phyloP scores from a whole-genome alignment of 1,140 invertebrate genomes.

The Diorhabda carinulata region DNA sequence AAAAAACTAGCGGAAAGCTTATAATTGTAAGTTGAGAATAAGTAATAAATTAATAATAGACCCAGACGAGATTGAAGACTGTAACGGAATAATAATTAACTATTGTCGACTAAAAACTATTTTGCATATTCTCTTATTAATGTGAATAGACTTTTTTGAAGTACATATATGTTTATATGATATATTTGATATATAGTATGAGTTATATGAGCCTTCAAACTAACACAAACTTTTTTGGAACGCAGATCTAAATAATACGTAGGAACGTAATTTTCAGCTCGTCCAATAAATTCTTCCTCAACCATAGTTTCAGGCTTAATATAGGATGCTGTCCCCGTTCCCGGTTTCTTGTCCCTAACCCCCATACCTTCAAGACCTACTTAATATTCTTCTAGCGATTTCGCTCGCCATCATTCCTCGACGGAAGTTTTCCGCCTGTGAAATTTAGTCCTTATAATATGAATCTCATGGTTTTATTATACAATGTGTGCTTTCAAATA shows the following conservation, averaged over 20 bases:
- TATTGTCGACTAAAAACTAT: too few species aligned
- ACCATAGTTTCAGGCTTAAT: conserved; percentile 20
- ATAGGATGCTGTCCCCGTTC: conserved; percentile 31
- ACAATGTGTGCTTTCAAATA: not conserved
- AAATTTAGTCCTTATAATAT: conserved; percentile 44
- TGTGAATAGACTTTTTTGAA: too few species aligned
- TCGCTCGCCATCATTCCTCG: conserved; percentile 46
- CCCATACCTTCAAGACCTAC: conserved; percentile 29
- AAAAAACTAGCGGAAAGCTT: too few species aligned
- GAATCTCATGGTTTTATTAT: conserved; percentile 33
- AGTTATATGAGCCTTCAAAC: too few species aligned
- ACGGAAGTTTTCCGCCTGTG: conserved; percentile 44
- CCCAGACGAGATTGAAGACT: too few species aligned
- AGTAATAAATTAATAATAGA: too few species aligned
- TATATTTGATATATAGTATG: too few species aligned
- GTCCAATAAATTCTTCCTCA: conserved; percentile 18
- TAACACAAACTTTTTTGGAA: not conserved
- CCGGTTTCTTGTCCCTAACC: conserved; percentile 1
- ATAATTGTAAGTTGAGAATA: too few species aligned
- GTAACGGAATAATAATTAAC: too few species aligned
- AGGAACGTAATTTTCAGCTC: conserved; percentile 15
- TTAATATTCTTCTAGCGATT: conserved; percentile 45
- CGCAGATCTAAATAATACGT: not conserved
- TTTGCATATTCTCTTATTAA: too few species aligned
- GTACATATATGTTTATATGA: too few species aligned